Evolutionary conservation across 1,140 invertebrate genomes (phyloP), one percentile per base, ranked within the genome.

Genomic region (Drosophila paulistorum): DNA sequence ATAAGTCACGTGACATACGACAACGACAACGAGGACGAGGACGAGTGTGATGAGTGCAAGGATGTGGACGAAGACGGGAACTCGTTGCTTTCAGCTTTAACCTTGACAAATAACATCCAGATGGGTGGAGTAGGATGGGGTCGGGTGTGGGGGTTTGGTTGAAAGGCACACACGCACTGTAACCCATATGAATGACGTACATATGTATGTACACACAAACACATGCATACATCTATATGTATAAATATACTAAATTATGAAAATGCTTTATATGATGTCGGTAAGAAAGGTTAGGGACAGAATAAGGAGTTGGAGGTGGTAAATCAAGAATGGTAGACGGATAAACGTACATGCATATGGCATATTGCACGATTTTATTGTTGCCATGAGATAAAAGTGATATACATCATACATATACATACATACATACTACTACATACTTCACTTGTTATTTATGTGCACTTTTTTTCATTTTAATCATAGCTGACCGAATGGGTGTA

Each of bases 1-100:
- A 85, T 85, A 85, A 85, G 81, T 85, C 81, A 85, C 81, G 81
- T 86, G 81, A 86, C 74, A 79, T 3, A 23, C 7, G 37, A 39
- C 37, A 11, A 39, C 10, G 37, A 51, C 45, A 23, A 51, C 17
- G 45, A 48, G 14, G 45, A 48, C 45, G 17, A 30, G 30, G 30
- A 20, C 45, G 17, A 30, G 26, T 2, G 4, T 4, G 5, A 30
- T 30, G 30, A 30, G 30, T 30, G 23, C 23, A 26, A 26, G 23
- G 3, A 26, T 26, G 23, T 4, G 23, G 23, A 26, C 23, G 23
- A 26, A 26, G 23, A 48, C 17, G 45, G 17, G n/a, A 11, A 51
- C 20, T 51, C 17, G 17, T 23, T 51, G 45, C 71, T 78, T 68
- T 73, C 64, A 61, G 67, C 55, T 41, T 74, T 77, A 77, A 74